Evolutionary conservation across 2,113 vertebrate species (phyloP).

Genomic region (Pyrgilauda ruficollis): DNA sequence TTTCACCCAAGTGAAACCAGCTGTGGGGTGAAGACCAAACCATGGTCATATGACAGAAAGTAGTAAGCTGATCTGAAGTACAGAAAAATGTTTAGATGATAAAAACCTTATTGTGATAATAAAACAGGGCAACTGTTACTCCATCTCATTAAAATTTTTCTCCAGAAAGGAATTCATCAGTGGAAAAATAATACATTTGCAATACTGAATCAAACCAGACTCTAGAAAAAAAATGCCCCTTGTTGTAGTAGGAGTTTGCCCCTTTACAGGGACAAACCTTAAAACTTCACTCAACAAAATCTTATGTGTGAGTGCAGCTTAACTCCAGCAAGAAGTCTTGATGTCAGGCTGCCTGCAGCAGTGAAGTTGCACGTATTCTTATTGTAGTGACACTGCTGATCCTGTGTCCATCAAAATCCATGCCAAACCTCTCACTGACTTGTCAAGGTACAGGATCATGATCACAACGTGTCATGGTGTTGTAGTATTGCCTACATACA

Average conservation of each 20-base stretch:
- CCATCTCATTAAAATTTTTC: not conserved
- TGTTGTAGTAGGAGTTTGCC: not conserved
- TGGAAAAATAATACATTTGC: not conserved
- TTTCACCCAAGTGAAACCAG: not conserved
- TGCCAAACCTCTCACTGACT: not conserved
- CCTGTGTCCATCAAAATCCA: not conserved
- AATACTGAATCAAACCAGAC: not conserved
- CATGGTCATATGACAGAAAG: not conserved
- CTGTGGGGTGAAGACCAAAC: not conserved
- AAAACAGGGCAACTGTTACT: not conserved
- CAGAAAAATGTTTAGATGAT: not conserved
- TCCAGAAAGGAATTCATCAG: not conserved
- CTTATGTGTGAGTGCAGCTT: rapidly evolving
- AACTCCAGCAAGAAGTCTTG: not conserved
- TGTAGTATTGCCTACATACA: not conserved
- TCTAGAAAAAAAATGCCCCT: not conserved
- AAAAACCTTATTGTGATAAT: not conserved
- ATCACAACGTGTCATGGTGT: not conserved
- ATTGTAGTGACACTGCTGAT: not conserved
- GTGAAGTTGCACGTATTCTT: not conserved
- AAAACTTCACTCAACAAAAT: not conserved
- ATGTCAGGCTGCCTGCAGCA: not conserved
- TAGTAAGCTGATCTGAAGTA: not conserved
- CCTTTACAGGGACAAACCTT: not conserved
- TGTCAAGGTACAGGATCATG: not conserved